A percentile compares a stretch with the other conserved stretches of the same genome.
Conservation (phyloP, 2,888 invertebrate genomes). For the Eupithecia subumbrata region DNA sequence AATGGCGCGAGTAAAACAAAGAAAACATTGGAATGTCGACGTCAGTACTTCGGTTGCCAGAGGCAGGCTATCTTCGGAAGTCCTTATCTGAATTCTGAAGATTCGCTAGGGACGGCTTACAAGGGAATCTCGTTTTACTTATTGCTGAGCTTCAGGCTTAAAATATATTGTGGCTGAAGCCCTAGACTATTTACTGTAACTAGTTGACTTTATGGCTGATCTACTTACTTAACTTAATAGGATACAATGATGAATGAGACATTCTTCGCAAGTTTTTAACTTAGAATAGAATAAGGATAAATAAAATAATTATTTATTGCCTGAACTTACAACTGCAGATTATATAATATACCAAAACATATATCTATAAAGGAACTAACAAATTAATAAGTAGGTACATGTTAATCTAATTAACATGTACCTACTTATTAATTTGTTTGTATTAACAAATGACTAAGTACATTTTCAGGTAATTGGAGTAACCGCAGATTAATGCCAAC, state of each 20-base stretch:
- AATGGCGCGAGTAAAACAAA: slow-evolving; percentile 26
- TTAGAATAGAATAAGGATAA: too few relatives aligned
- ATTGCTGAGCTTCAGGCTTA: slow-evolving; percentile 54
- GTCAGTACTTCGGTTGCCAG: slow-evolving; percentile 34
- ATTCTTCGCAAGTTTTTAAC: background rate
- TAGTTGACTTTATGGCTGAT: slow-evolving; percentile 25
- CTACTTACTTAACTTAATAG: background rate
- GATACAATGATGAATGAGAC: background rate
- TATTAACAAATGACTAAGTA: too few relatives aligned
- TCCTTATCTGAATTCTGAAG: slow-evolving; percentile 53
- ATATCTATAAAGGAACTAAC: too few relatives aligned
- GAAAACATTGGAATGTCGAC: slow-evolving; percentile 32
- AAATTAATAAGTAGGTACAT: too few relatives aligned
- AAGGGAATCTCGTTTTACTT: slow-evolving; percentile 53
- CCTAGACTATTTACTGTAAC: slow-evolving; percentile 28
- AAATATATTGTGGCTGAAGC: slow-evolving; percentile 48
- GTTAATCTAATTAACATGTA: too few relatives aligned
- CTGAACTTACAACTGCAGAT: too few relatives aligned
- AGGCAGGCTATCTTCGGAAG: slow-evolving; percentile 45
- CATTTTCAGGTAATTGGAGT: too few relatives aligned
- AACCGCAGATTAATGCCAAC: too few relatives aligned
- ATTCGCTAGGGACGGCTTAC: slow-evolving; percentile 47
- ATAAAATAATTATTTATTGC: too few relatives aligned
- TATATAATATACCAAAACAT: too few relatives aligned
- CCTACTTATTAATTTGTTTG: too few relatives aligned